Evolutionary conservation across 2,113 vertebrate genomes (phyloP), one percentile per base, ranked within the genome.

Genomic region (Puffinus mauretanicus): DNA sequence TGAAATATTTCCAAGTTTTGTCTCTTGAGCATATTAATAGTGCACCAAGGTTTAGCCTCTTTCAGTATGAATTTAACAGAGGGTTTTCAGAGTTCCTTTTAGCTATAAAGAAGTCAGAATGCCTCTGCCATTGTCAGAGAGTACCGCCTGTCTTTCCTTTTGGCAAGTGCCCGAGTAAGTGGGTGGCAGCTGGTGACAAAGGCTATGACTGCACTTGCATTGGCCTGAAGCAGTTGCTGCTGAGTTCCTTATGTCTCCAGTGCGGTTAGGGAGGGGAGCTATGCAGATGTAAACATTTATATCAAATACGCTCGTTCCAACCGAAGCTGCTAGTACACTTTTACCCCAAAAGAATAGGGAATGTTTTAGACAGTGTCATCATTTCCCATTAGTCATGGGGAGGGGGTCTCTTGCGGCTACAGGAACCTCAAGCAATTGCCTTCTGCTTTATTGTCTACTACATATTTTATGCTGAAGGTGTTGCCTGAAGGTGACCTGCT

Each of bases 101-200:
- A 71, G 80, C 73, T 44, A 10, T 40, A 69, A 89, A 82, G 76
- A 62, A 93, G 29, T 14, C 55, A 78, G 65, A 93, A 86, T 85
- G 77, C 29, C 61, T 76, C 64, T 91, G 93, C 86, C 61, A 52
- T 38, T 96, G 67, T 88, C 86, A 83, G 60, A 13, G 54, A 92
- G 22, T n/a, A 72, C 76, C 5, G 26, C 25, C 72, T 86, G 57
- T 91, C 61, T 93, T 17, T 80, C 75, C 42, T 78, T 62, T 18
- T 51, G 76, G 94, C 94, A 82, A 46, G 61, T 3, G 0, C 47
- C 16, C 0, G 1, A 94, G 25, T 82, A 79, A 96, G 69, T 82
- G 86, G 88, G 88, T 86, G 86, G 91, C 93, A 96, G 80, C 86
- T 82, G 70, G 73, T 94, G 86, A 84, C 88, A 96, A 87, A 86